These are phyloP conservation scores for Lamellibrachia luymesi DNA, from an alignment of 1,140 invertebrate genomes.

Conservation along the genomic window DNA sequence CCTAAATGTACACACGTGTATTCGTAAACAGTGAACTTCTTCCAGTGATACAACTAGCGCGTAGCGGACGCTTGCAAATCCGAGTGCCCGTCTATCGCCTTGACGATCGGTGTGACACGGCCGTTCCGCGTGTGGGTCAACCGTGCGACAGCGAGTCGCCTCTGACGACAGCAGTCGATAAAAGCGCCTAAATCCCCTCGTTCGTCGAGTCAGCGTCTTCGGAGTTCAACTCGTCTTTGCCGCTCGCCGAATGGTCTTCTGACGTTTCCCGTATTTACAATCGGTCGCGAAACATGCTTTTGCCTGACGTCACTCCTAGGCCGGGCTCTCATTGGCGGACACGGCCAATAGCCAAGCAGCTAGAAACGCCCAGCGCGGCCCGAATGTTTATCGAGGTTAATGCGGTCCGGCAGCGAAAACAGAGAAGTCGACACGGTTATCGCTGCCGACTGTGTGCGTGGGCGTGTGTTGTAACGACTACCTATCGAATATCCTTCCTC, in stretches of 20 bases:
- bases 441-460: background rate
- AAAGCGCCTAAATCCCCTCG: background rate
- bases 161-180: background rate
- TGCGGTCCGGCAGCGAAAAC: background rate
- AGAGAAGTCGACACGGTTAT: background rate
- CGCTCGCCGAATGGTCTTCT: background rate
- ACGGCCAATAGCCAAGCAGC: background rate
- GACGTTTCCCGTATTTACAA: slow-evolving; percentile 4
- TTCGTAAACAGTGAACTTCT: background rate
- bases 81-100: background rate
- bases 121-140: background rate
- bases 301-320: background rate
- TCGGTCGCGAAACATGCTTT: background rate
- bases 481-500: background rate
- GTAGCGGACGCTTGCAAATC: background rate
- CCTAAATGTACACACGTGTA: background rate
- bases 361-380: background rate
- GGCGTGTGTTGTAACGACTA: background rate
- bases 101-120: background rate
- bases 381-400: slow-evolving; percentile 5
- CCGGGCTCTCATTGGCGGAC: background rate
- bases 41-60: background rate
- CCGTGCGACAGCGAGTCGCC: background rate
- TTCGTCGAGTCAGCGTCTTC: background rate
- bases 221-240: background rate